Evolutionary conservation across 2,888 invertebrate species (phyloP).

Genomic region (Calameuta idolon): DNA sequence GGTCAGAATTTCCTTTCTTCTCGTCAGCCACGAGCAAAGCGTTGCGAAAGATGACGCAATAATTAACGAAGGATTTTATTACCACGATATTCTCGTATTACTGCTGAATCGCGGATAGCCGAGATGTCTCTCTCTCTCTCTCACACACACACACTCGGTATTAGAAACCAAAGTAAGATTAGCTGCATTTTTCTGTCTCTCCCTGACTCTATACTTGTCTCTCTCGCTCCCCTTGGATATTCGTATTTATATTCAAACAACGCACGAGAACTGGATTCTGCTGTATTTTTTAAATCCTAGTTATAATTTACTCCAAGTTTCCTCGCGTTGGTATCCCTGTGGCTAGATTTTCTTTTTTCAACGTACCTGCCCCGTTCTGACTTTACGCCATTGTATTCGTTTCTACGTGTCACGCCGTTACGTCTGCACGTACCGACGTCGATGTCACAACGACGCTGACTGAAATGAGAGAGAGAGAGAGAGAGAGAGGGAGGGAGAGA

Average conservation of each 20-base stretch:
- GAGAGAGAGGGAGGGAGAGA: too few relatives aligned
- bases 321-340: neutral
- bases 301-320: conserved; percentile 22
- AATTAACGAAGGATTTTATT: conserved; percentile 61
- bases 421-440: too few relatives aligned
- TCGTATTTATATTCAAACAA: too few relatives aligned
- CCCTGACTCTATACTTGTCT: too few relatives aligned
- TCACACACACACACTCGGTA: conserved; percentile 5
- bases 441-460: too few relatives aligned
- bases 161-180: conserved; percentile 4
- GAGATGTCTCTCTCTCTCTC: conserved; percentile 24
- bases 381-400: neutral
- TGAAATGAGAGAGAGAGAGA: too few relatives aligned
- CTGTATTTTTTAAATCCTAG: too few relatives aligned
- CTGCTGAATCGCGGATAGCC: conserved; percentile 45
- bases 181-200: too few relatives aligned
- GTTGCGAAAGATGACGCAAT: conserved; percentile 42
- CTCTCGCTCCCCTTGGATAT: too few relatives aligned
- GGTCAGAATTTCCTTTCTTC: conserved; percentile 12
- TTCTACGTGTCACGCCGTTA: neutral
- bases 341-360: neutral
- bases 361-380: neutral
- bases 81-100: conserved; percentile 57
- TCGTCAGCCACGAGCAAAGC: conserved; percentile 11
- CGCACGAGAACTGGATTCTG: too few relatives aligned